A percentile compares a stretch with the other conserved stretches of the same genome.
These are phyloP conservation scores for Drosophila cognata DNA, from an alignment of 2,888 invertebrate genomes.

Conservation along the genomic window DNA sequence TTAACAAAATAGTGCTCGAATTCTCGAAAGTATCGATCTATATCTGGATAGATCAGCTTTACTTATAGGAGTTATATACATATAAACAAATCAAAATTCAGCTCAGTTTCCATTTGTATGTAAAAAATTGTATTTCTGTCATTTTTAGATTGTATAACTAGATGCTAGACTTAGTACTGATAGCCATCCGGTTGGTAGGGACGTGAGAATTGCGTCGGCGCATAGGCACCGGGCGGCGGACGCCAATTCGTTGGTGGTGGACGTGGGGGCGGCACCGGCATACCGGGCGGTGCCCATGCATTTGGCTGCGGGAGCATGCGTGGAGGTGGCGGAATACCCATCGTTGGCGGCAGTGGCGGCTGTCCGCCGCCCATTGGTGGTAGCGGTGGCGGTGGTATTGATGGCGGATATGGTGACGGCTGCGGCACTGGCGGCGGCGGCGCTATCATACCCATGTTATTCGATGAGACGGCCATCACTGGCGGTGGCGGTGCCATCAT, in stretches of 20 bases:
- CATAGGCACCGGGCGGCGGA: constrained; percentile 88
- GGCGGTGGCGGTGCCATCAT: constrained; percentile 91
- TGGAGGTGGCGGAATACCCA: constrained; percentile 88
- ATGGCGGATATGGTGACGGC: constrained; percentile 87
- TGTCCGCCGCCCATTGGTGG: constrained; percentile 87
- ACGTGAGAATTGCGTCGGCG: constrained; percentile 89
- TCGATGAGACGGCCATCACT: constrained; percentile 86
- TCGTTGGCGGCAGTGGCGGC: constrained; percentile 87
- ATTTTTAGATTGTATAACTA: constrained; percentile 41
- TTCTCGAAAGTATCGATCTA: neutral
- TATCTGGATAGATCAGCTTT: neutral
- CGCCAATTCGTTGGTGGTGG: constrained; percentile 89
- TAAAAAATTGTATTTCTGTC: constrained; percentile 41
- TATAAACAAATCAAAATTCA: neutral
- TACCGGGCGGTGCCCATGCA: constrained; percentile 89
- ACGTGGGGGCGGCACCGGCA: constrained; percentile 89
- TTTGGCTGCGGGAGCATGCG: constrained; percentile 88
- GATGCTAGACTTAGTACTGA: constrained; percentile 72
- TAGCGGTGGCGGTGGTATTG: constrained; percentile 88
- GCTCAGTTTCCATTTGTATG: neutral
- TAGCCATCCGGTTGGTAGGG: constrained; percentile 85
- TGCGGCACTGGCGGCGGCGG: constrained; percentile 90
- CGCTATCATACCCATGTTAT: constrained; percentile 87
- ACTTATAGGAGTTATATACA: neutral
- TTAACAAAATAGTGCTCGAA: neutral